Base-by-base conservation (phyloP, 1,140 invertebrate genomes). In the Drosophila sucinea region DNA sequence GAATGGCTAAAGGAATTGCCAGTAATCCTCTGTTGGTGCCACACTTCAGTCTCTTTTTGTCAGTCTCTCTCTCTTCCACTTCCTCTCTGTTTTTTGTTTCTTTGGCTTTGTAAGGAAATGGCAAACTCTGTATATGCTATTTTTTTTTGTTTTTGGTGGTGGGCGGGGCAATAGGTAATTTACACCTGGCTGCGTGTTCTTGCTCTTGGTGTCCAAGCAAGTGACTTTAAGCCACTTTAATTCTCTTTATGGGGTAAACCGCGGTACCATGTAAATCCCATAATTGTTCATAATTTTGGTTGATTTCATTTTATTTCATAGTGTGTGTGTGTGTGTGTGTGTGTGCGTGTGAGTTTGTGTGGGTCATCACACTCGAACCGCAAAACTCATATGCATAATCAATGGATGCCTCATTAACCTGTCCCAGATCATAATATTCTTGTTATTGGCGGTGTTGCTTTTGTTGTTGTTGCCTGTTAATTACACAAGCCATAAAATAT, bases 211-310 rank as follows among this genome's bases (percentile, higher is more conserved):
- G 40, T 40, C 23, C 30, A 32, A 23, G 47, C n/a, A 64, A 35
- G 4, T 41, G 27, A 4, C 38, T 38, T 25, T 32, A 27, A 64
- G 17, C 29, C 23, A 7, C 32, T 10, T 25, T 25, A 30, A 25
- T 32, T 11, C 35, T 7, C 2, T 8, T 30, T 33, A 32, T 23
- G 10, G 32, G 1, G 11, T 38, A 35, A 54, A 10, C 66, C 23
- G 27, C 25, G 25, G 7, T 32, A 17, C 32, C 33, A 60, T 33
- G 25, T 35, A 30, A 70, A 70, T 63, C 58, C 73, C 77, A 80
- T 87, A 89, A 87, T 83, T 86, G 83, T 76, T 86, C 84, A 87
- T 87, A 87, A 86, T 87, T 87, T 87, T 83, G 73, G 79, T 72
- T 87, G 83, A 87, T 87, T 87, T 89, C 80, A 83, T 89, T 87